Conservation (phyloP, 2,888 invertebrate species). For the Tridacna crocea region DNA sequence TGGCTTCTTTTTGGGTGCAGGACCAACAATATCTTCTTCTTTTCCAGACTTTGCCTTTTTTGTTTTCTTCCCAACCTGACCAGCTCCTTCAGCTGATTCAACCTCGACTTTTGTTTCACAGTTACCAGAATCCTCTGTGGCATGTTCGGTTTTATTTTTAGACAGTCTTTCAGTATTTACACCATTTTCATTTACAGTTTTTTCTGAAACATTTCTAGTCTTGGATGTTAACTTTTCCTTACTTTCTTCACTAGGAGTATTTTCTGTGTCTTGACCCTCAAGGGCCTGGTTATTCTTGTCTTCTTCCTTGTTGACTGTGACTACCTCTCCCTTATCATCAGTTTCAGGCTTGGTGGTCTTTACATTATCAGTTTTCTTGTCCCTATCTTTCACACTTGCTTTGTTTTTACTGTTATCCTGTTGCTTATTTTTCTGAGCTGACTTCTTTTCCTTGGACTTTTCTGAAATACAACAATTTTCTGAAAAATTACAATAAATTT, state of each 20-base stretch:
- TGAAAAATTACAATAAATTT: no score
- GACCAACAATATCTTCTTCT: not conserved
- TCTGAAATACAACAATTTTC: no score
- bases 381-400: not conserved
- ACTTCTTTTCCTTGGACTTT: no score
- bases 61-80: slow-evolving; percentile 26
- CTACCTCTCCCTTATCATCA: not conserved
- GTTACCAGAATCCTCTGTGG: not conserved
- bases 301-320: not conserved
- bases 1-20: slow-evolving; percentile 20
- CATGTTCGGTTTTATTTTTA: not conserved
- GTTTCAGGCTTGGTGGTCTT: not conserved
- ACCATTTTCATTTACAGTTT: not conserved
- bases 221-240: no score
- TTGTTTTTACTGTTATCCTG: not conserved
- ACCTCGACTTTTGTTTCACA: not conserved
- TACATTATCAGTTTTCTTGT: not conserved
- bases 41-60: slow-evolving; percentile 8
- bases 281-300: not conserved
- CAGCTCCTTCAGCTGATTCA: not conserved
- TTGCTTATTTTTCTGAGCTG: no score
- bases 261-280: not conserved
- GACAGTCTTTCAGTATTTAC: not conserved
- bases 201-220: not conserved
- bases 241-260: not conserved